Conservation (phyloP, 2,888 invertebrate genomes). For the Hermaeophaga mercurialis region DNA sequence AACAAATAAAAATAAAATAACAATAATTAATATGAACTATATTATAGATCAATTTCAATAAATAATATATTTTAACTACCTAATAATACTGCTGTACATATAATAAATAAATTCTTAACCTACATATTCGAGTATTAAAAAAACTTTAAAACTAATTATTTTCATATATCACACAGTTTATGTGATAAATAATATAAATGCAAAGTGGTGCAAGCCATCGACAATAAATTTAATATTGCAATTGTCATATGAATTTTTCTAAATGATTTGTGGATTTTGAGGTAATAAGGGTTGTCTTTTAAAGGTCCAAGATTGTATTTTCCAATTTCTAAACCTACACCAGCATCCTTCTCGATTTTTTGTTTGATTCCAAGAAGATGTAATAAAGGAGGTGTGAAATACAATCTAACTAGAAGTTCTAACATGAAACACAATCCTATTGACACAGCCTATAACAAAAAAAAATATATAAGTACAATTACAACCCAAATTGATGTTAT, state of each 20-base stretch:
- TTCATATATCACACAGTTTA: constrained; percentile 36
- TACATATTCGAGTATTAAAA: constrained; percentile 26
- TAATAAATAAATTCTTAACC: constrained; percentile 27
- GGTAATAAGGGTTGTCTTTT: constrained; percentile 78
- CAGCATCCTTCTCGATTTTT: constrained; percentile 74
- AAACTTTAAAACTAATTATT: constrained; percentile 3
- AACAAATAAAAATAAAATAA: no score
- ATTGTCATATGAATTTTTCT: constrained; percentile 77
- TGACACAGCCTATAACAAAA: constrained; percentile 65
- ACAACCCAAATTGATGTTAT: no score
- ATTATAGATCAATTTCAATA: background rate
- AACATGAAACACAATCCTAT: constrained; percentile 72
- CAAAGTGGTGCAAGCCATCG: constrained; percentile 69
- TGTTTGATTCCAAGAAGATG: constrained; percentile 76
- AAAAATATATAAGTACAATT: constrained; percentile 31
- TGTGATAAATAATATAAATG: constrained; percentile 68
- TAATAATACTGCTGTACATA: constrained; percentile 31
- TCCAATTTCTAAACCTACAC: constrained; percentile 80
- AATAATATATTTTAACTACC: constrained; percentile 12
- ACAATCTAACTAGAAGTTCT: constrained; percentile 77
- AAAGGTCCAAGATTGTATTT: constrained; percentile 72
- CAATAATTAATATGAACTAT: no score
- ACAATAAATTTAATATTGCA: constrained; percentile 79
- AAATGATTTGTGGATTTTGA: constrained; percentile 75
- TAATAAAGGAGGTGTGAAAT: constrained; percentile 76